phyloP scores from a whole-genome alignment of 2,113 vertebrate species.

The Fukomys damarensis region DNA sequence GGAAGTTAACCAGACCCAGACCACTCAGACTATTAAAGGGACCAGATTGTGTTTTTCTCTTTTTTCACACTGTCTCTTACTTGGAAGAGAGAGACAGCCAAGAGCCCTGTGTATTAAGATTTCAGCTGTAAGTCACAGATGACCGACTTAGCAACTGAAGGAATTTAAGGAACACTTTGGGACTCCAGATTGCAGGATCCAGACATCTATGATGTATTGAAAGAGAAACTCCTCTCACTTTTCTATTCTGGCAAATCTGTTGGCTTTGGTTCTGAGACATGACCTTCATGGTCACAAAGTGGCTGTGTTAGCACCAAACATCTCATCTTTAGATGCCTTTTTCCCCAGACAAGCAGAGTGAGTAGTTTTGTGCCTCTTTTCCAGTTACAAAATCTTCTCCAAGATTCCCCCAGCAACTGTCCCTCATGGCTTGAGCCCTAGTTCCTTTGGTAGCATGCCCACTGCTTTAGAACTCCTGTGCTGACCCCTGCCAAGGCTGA shows the following conservation, averaged over 20 bases:
- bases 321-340: not conserved
- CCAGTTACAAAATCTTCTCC: not conserved
- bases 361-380: not conserved
- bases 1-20: no score
- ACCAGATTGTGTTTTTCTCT: not conserved
- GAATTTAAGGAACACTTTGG: not conserved
- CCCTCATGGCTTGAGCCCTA: not conserved
- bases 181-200: not conserved
- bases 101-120: not conserved
- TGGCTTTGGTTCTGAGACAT: not conserved
- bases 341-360: not conserved
- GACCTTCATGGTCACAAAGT: not conserved
- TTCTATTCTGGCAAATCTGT: not conserved
- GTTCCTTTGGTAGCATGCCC: fast-evolving
- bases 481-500: fast-evolving
- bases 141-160: not conserved
- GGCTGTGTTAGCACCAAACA: not conserved
- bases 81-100: not conserved
- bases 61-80: not conserved
- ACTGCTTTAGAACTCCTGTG: not conserved
- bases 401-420: not conserved
- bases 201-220: fast-evolving
- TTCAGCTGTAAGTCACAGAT: not conserved
- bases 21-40: not conserved
- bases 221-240: no score